Evolutionary conservation across 53 echinoderm and acorn worm genomes (phyloP).

Genomic region (Crossaster papposus): DNA sequence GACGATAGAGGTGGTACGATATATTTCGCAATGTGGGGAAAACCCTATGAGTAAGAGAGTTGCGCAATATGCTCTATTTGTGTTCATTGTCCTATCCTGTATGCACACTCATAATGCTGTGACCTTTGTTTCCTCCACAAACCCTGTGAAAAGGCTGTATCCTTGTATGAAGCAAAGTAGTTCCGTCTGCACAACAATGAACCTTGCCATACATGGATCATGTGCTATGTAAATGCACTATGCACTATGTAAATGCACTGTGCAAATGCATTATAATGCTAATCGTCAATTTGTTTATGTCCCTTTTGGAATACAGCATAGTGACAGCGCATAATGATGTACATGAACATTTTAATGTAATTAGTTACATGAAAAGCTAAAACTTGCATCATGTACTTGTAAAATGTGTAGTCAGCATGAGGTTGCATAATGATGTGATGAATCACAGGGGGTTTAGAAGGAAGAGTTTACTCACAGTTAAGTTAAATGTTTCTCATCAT

Average conservation of each 20-base stretch:
- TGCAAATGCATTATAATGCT: not conserved
- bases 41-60: not conserved
- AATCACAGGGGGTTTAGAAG: not conserved
- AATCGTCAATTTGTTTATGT: not conserved
- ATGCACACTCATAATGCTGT: not conserved
- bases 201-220: no score
- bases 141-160: not conserved
- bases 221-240: no score
- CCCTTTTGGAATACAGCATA: not conserved
- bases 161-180: no score
- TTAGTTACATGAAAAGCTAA: not conserved
- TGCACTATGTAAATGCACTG: not conserved
- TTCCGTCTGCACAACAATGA: no score
- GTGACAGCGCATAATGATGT: not conserved
- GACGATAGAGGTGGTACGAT: not conserved
- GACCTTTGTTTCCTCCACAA: not conserved
- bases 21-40: not conserved
- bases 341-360: not conserved
- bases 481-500: no score
- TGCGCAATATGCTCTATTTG: no score
- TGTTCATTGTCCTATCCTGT: not conserved
- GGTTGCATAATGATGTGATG: not conserved
- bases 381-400: not conserved
- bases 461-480: not conserved
- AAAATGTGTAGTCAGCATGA: not conserved